Percentiles rank a stretch among this genome's conserved stretches.
Conservation (phyloP, 1,140 invertebrate species). For the Muscidifurax raptorellus region DNA sequence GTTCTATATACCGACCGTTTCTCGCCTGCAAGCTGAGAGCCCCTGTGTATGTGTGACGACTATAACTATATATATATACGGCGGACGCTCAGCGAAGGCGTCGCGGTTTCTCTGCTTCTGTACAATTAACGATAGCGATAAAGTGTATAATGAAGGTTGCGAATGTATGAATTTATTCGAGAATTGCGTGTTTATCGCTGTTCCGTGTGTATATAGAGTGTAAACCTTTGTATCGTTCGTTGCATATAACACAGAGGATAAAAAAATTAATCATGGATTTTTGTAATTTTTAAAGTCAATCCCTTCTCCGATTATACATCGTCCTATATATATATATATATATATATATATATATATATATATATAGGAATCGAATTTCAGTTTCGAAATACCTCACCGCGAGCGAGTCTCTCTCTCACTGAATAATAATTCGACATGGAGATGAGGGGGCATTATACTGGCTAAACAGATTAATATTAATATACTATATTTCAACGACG, state of each 20-base stretch:
- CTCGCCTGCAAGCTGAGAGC: slow-evolving; percentile 5
- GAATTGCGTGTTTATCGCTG: too few species aligned
- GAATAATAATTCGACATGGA: background rate
- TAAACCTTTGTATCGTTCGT: too few species aligned
- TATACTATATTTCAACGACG: background rate
- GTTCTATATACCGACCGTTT: background rate
- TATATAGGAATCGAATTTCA: background rate
- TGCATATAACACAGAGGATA: too few species aligned
- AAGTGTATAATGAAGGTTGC: too few species aligned
- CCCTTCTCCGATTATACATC: too few species aligned
- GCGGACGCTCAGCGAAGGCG: background rate
- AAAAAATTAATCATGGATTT: background rate
- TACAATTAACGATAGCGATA: slow-evolving; percentile 11
- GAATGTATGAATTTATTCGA: too few species aligned
- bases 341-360: too few species aligned
- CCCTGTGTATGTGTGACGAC: background rate
- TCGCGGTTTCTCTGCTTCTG: slow-evolving; percentile 6
- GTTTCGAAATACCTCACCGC: background rate
- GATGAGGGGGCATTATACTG: background rate
- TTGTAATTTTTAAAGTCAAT: background rate
- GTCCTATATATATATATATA: too few species aligned
- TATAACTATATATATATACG: too few species aligned
- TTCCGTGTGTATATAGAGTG: too few species aligned
- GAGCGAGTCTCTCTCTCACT: background rate
- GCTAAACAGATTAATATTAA: slow-evolving; percentile 26